Evolutionary conservation across 2,113 vertebrate genomes (phyloP).

Genomic region (Triplophysa siluroides): DNA sequence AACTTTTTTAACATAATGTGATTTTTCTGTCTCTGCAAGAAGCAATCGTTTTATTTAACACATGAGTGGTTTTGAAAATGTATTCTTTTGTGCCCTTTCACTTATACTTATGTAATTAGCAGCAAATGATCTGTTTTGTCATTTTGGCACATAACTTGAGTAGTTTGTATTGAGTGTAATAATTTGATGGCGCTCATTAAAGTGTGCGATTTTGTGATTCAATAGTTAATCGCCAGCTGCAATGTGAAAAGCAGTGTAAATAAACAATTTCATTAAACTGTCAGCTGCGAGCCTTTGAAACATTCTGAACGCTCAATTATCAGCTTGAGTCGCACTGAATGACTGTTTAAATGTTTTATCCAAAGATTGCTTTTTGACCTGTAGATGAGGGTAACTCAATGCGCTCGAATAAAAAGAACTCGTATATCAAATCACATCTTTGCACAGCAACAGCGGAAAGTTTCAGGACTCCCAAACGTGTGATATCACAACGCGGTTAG

Average conservation of each 20-base stretch:
- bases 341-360: slow-evolving; percentile 2
- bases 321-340: slow-evolving; percentile 1
- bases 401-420: neutral
- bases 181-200: slow-evolving; percentile 11
- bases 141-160: slow-evolving; percentile 16
- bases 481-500: neutral
- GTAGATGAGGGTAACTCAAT: neutral
- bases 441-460: neutral
- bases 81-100: neutral
- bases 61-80: neutral
- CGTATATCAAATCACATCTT: neutral
- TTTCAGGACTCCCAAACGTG: neutral
- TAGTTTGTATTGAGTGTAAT: slow-evolving; percentile 2
- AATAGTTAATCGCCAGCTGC: slow-evolving; percentile 26
- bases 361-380: slow-evolving; percentile 20
- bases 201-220: neutral
- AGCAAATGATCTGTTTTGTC: neutral
- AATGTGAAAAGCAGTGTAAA: slow-evolving; percentile 21
- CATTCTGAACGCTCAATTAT: slow-evolving; percentile 42
- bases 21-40: neutral
- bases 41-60: slow-evolving; percentile 2
- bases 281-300: slow-evolving; percentile 37
- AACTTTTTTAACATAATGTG: neutral
- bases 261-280: slow-evolving; percentile 47
- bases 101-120: neutral